A percentile compares a stretch with the other conserved stretches of the same genome.
Conservation (phyloP, 2,888 invertebrate genomes). For the Enchytraeus crypticus region DNA sequence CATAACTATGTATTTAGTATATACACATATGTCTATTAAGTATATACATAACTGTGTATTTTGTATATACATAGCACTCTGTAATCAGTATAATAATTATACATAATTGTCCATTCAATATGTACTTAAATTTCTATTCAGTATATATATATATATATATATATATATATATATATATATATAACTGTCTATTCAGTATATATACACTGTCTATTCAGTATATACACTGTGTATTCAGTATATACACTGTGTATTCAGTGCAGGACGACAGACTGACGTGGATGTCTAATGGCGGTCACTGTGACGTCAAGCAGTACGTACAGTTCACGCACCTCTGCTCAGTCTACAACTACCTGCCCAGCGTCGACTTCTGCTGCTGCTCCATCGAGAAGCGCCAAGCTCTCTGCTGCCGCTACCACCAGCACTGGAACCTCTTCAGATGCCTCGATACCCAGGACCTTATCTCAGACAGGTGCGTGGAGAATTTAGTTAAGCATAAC, state of each 20-base stretch:
- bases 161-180: neutral
- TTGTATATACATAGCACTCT: neutral
- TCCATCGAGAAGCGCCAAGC: slow-evolving; percentile 4
- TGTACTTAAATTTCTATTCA: neutral
- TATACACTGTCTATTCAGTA: too few species aligned
- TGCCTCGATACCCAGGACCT: slow-evolving; percentile 23
- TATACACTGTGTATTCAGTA: too few species aligned
- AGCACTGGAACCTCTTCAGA: slow-evolving; percentile 23
- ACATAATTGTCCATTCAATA: neutral
- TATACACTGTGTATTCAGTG: slow-evolving; percentile 11
- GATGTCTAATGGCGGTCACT: slow-evolving; percentile 16
- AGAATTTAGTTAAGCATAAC: too few species aligned
- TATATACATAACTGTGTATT: too few species aligned
- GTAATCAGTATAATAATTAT: too few species aligned
- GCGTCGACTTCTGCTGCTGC: slow-evolving; percentile 26
- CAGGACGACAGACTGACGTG: slow-evolving; percentile 4
- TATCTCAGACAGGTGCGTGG: neutral
- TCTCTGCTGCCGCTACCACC: slow-evolving; percentile 26
- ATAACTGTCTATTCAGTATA: neutral
- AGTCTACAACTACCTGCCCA: slow-evolving; percentile 23
- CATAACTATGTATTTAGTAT: too few species aligned
- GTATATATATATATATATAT: neutral
- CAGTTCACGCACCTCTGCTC: slow-evolving; percentile 27
- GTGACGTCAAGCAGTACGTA: slow-evolving; percentile 20
- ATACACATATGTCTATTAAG: too few species aligned